These are phyloP conservation scores for Calyptommatus sinebrachiatus DNA, from an alignment of 2,113 vertebrate species.

Conservation along the genomic window DNA sequence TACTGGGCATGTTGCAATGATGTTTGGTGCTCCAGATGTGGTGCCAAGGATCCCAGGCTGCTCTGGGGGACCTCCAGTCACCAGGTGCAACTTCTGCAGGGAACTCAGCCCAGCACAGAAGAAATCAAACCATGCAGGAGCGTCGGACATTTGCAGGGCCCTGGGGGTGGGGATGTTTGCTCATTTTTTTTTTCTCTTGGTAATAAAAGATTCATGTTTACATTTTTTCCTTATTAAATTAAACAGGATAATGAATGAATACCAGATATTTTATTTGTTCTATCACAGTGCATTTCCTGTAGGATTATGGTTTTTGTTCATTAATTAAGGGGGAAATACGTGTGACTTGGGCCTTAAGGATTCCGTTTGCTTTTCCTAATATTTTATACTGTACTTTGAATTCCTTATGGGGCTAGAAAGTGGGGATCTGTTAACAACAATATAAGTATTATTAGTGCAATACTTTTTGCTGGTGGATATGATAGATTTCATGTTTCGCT, in stretches of 20 bases:
- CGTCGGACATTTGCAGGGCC: background rate
- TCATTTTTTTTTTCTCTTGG: background rate
- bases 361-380: background rate
- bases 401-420: background rate
- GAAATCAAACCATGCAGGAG: background rate
- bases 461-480: conserved; percentile 10
- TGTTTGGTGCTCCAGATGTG: no score
- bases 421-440: background rate
- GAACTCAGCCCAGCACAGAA: background rate
- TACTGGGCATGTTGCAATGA: no score
- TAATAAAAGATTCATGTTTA: background rate
- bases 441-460: background rate
- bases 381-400: background rate
- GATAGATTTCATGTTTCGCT: conserved; percentile 26
- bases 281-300: background rate
- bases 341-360: no score
- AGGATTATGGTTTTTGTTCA: background rate
- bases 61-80: background rate
- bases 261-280: background rate
- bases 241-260: background rate
- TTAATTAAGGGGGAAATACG: no score
- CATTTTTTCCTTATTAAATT: background rate
- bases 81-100: background rate
- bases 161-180: background rate
- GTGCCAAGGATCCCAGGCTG: no score